Conservation (phyloP, 2,113 vertebrate species). For the Indicator indicator region DNA sequence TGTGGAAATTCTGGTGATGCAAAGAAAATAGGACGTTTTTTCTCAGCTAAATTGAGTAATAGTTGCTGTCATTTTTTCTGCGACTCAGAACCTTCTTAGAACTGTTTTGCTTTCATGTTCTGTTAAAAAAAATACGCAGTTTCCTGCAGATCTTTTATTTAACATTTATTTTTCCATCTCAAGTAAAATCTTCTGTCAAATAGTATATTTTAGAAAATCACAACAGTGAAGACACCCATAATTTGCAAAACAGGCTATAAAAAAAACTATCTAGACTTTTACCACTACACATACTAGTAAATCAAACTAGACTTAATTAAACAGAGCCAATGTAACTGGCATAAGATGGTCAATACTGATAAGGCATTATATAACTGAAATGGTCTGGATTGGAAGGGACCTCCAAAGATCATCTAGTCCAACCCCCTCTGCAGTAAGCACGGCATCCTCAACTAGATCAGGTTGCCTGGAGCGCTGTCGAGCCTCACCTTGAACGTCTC, state of each 20-base stretch:
- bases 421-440: too few species aligned
- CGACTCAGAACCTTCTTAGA: background rate
- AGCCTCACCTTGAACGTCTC: too few species aligned
- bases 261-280: background rate
- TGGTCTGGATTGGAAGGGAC: too few species aligned
- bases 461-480: too few species aligned
- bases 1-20: background rate
- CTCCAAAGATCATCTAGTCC: too few species aligned
- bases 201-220: background rate
- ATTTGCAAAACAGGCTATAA: background rate
- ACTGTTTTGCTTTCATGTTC: background rate
- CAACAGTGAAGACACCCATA: background rate
- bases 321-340: background rate
- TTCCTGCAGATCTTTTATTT: background rate
- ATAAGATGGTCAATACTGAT: background rate
- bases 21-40: background rate
- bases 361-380: background rate
- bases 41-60: background rate
- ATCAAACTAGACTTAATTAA: background rate
- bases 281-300: background rate
- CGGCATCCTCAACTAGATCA: too few species aligned
- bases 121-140: background rate
- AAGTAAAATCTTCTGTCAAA: background rate
- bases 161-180: background rate
- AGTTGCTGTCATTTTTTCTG: background rate